Percentiles rank a stretch among this genome's conserved stretches.
Conservation (phyloP, 2,797 vertebrate genomes). For the Paguma larvata region DNA sequence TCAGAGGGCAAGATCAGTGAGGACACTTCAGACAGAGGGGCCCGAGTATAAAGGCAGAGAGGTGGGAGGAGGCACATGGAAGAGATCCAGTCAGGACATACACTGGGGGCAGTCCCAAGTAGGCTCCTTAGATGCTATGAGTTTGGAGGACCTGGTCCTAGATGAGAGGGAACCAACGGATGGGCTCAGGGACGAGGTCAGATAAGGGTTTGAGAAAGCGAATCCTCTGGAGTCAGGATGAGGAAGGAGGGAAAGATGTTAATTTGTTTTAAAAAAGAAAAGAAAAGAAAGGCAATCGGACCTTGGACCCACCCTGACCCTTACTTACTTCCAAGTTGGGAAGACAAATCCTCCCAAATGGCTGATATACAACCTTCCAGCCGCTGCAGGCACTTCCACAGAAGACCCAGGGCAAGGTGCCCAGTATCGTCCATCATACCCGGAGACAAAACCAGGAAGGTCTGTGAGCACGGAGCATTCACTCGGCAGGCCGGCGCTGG, state of each 20-base stretch:
- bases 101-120: not conserved
- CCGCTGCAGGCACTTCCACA: not conserved
- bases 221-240: not conserved
- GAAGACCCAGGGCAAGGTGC: not conserved
- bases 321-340: not conserved
- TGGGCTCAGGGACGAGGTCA: not conserved
- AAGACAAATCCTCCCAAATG: not conserved
- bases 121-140: not conserved
- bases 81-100: not conserved
- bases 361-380: not conserved
- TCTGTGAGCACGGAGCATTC: not conserved
- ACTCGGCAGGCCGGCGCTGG: too few relatives aligned
- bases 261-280: fast-evolving
- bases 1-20: not conserved
- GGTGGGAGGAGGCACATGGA: not conserved
- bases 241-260: not conserved
- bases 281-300: not conserved
- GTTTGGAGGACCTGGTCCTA: not conserved
- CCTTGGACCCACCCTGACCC: not conserved
- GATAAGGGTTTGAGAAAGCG: not conserved
- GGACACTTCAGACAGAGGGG: not conserved
- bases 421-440: not conserved
- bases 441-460: not conserved
- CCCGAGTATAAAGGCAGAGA: not conserved
- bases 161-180: not conserved